A percentile compares a stretch with the other conserved stretches of the same genome.
These are phyloP conservation scores for Nyctibius grandis DNA, from an alignment of 2,797 vertebrate species.

Conservation along the genomic window DNA sequence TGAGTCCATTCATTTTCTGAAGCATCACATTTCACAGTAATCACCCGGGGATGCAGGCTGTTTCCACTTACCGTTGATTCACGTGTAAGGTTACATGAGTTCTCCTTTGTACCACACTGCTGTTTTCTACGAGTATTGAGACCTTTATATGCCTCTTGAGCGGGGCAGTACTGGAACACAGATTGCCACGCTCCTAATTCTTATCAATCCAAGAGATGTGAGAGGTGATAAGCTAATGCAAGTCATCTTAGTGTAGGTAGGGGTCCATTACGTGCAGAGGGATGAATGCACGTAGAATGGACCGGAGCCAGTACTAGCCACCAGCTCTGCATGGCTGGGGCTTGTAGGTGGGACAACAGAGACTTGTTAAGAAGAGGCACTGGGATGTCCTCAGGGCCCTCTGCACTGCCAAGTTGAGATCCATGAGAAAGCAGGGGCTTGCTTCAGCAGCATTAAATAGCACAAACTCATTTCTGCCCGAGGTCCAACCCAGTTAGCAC, in stretches of 20 bases:
- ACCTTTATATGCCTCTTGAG: not conserved
- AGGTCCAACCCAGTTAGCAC: not conserved
- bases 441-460: not conserved
- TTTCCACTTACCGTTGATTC: not conserved
- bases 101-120: not conserved
- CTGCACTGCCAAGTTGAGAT: not conserved
- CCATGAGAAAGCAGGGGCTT: not conserved
- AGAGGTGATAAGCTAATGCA: not conserved
- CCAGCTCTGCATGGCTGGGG: accelerated
- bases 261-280: not conserved
- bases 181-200: not conserved
- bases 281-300: accelerated
- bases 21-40: not conserved
- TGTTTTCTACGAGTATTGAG: not conserved
- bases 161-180: not conserved
- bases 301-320: not conserved
- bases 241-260: not conserved
- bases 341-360: accelerated
- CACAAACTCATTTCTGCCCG: not conserved
- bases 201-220: not conserved
- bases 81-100: not conserved
- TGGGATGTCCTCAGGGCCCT: not conserved
- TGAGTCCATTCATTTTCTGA: not conserved
- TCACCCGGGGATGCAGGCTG: not conserved
- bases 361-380: not conserved